A percentile compares a stretch with the other conserved stretches of the same genome.
Evolutionary conservation across 2,888 invertebrate genomes (phyloP).

Genomic region (Tineola bisselliella): DNA sequence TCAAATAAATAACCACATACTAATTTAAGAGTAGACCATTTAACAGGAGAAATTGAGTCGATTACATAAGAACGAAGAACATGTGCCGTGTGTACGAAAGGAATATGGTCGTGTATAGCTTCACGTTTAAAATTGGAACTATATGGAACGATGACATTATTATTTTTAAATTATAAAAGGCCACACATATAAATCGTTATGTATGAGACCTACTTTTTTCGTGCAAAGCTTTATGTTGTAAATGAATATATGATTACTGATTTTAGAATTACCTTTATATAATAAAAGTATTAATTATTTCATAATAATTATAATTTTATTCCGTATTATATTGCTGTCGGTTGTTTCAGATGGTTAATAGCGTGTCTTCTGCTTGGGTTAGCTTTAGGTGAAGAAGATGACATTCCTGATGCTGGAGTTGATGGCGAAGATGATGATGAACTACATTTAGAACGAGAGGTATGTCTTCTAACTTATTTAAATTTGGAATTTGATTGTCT

Average conservation of each 20-base stretch:
- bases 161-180: no score
- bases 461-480: no score
- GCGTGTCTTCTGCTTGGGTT: constrained; percentile 32
- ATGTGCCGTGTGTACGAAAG: not conserved
- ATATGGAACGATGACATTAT: no score
- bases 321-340: no score
- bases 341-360: constrained; percentile 45
- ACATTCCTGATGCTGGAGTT: constrained; percentile 46
- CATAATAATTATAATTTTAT: no score
- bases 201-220: no score
- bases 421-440: constrained; percentile 38
- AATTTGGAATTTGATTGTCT: no score
- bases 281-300: no score
- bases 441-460: constrained; percentile 48
- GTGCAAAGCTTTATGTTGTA: no score
- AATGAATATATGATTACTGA: no score
- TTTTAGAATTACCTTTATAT: no score
- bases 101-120: not conserved
- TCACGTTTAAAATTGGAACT: not conserved
- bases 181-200: no score
- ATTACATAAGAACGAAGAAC: not conserved
- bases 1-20: not conserved
- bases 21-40: not conserved
- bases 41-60: not conserved
- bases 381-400: constrained; percentile 30